Percentiles rank a stretch among this genome's conserved stretches.
phyloP scores from a whole-genome alignment of 2,113 vertebrate species.

The Pluvianellus socialis region DNA sequence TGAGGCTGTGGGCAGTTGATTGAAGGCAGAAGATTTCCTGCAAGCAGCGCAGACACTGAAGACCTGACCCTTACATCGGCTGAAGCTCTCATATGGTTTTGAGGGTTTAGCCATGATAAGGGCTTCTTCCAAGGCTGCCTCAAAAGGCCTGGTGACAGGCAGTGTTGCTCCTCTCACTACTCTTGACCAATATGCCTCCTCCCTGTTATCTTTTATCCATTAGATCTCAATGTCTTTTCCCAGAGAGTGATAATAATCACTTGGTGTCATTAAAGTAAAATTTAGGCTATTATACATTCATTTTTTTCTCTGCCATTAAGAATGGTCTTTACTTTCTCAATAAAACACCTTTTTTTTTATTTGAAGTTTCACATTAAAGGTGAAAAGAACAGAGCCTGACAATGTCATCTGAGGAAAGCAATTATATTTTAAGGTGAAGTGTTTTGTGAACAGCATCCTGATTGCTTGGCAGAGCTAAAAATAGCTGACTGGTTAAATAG shows the following conservation, averaged over 20 bases:
- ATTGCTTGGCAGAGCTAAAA: constrained; percentile 30
- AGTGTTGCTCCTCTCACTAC: neutral
- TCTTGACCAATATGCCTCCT: neutral
- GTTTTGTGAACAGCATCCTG: constrained; percentile 37
- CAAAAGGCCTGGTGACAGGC: neutral
- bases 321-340: neutral
- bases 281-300: neutral
- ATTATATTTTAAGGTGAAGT: constrained; percentile 50
- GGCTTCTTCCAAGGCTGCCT: neutral
- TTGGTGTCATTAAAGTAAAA: neutral
- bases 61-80: neutral
- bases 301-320: neutral
- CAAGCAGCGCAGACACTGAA: neutral
- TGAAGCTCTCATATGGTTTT: neutral
- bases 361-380: neutral
- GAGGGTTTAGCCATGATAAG: neutral
- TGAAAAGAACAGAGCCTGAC: constrained; percentile 3
- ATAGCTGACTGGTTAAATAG: neutral
- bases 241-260: neutral
- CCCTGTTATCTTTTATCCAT: neutral
- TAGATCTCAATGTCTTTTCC: neutral
- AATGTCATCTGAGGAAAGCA: constrained; percentile 39
- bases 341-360: neutral
- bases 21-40: neutral
- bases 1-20: rapidly evolving